Base-by-base conservation (phyloP, 2,113 vertebrate genomes). In the Caranx ignobilis region DNA sequence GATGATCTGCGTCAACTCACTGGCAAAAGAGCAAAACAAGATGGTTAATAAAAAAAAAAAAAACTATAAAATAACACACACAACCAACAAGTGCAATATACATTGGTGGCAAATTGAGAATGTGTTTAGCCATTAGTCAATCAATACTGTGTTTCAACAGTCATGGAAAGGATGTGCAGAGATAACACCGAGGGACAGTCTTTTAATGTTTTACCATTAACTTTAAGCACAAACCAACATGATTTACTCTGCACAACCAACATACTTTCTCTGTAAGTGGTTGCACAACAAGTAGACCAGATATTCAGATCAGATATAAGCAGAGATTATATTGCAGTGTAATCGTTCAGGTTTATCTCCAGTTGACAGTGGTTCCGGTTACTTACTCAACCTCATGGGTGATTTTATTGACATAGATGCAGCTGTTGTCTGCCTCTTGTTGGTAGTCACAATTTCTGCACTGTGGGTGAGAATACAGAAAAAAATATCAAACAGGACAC, bases 321-420 rank as follows among this genome's bases (percentile, higher is more conserved):
- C 57, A 13, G n/a, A 39, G 19, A 31, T 37, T 9, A 60, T 50
- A 60, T 7, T n/a, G 52, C 52, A 54, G 8, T 52, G 9, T n/a
- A n/a, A 52, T 41, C 11, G 16, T 12, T 64, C 21, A 61, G 2
- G 9, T 5, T 16, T 1, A 21, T 21, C 52, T 2, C 16, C 68
- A 26, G 32, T 7, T 0, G 32, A 8, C 6, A 19, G 6, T 41
- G 31, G 18, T 39, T 16, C 21, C 2, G 39, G 11, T 5, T 77
- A 93, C 92, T 87, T 83, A 93, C 92, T 93, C 92, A 31, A 98
- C 97, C 90, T 97, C 97, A 21, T 98, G 97, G 1, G 97, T 98
- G 92, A 98, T 98, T 92, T 98, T 98, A 89, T 98, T 98, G 67
- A 98, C 97, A 6, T 98, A 98, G 83, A 98, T 98, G 84, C 97